These are phyloP conservation scores for Antheraea yamamai DNA, from an alignment of 2,888 invertebrate genomes.

Conservation along the genomic window DNA sequence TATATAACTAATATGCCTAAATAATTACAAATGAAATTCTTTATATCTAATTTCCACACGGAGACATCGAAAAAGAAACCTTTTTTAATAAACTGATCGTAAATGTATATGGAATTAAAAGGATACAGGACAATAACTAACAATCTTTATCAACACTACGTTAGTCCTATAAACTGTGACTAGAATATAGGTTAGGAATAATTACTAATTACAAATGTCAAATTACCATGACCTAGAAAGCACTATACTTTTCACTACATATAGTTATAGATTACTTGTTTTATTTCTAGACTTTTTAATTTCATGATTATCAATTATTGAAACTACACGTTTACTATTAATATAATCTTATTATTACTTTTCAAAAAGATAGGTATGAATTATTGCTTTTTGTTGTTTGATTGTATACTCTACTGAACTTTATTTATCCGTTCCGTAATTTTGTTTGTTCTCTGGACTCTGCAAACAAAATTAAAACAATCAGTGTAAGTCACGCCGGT, in stretches of 20 bases:
- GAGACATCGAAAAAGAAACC: constrained; percentile 54
- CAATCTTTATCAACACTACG: constrained; percentile 50
- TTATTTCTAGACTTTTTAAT: constrained; percentile 10
- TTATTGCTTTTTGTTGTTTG: constrained; percentile 60
- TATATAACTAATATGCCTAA: constrained; percentile 71
- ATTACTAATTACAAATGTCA: constrained; percentile 64
- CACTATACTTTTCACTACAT: constrained; percentile 18
- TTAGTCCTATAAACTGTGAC: constrained; percentile 78
- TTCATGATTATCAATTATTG: constrained; percentile 14
- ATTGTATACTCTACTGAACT: constrained; percentile 30
- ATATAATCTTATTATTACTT: constrained; percentile 17
- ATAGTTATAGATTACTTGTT: constrained; percentile 31
- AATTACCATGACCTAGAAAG: constrained; percentile 36
- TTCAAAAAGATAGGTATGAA: constrained; percentile 28
- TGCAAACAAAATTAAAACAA: constrained; percentile 47
- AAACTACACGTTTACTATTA: constrained; percentile 20
- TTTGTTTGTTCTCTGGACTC: constrained; percentile 73
- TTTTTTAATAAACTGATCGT: constrained; percentile 37
- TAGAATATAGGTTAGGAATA: constrained; percentile 78
- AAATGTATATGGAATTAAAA: constrained; percentile 23
- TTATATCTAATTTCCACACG: constrained; percentile 41
- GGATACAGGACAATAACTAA: constrained; percentile 19
- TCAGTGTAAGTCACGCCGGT: constrained; percentile 34
- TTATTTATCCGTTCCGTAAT: constrained; percentile 40
- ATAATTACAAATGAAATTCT: constrained; percentile 63